A percentile compares a stretch with the other conserved stretches of the same genome.
Evolutionary conservation across 2,888 invertebrate species (phyloP).

Genomic region (Dryococelus australis): DNA sequence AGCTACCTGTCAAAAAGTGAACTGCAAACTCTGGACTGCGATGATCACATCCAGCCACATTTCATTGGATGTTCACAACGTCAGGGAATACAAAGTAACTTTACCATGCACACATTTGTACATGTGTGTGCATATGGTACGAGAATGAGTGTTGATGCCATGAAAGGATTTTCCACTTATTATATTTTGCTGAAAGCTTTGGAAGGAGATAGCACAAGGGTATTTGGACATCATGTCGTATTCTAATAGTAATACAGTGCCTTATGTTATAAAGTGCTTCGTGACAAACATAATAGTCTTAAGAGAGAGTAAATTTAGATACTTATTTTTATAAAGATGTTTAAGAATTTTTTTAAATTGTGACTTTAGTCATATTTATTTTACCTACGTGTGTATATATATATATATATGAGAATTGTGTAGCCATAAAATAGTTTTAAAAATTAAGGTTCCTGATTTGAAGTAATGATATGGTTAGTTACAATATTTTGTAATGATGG

Average conservation of each 20-base stretch:
- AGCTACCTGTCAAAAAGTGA: constrained; percentile 21
- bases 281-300: not conserved
- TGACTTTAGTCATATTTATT: not conserved
- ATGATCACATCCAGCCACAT: not conserved
- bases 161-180: not conserved
- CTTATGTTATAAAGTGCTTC: not conserved
- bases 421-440: not conserved
- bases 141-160: not conserved
- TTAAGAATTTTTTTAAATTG: not conserved
- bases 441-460: not conserved
- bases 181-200: not conserved
- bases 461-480: not conserved
- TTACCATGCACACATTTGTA: not conserved
- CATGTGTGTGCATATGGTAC: not conserved
- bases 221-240: not conserved
- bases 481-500: not conserved
- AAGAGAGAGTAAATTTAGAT: not conserved
- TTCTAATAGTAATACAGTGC: not conserved
- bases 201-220: not conserved
- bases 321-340: not conserved
- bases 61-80: not conserved
- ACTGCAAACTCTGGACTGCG: not conserved
- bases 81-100: not conserved
- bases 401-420: not conserved
- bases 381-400: not conserved